These are phyloP conservation scores for Epinephelus fuscoguttatus DNA, from an alignment of 2,113 vertebrate genomes.

Conservation along the genomic window DNA sequence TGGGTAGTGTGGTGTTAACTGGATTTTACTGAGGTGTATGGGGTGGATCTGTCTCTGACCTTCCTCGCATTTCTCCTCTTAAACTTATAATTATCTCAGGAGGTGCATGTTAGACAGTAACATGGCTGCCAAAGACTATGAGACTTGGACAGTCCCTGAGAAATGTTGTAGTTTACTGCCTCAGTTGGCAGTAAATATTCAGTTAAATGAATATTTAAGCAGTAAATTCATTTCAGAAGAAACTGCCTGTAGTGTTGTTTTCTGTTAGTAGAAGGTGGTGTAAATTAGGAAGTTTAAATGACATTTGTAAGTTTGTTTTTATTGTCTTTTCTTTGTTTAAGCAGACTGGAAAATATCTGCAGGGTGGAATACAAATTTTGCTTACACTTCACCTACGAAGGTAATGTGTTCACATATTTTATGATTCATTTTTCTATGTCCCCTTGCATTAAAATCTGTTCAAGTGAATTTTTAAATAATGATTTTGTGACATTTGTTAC, in stretches of 20 bases:
- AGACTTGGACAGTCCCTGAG: neutral
- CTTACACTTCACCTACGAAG: conserved; percentile 57
- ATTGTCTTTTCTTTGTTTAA: conserved; percentile 8
- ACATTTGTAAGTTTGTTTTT: neutral
- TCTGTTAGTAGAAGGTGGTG: neutral
- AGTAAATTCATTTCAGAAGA: neutral
- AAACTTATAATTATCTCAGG: no score
- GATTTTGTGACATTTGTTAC: neutral
- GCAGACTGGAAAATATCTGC: conserved; percentile 78
- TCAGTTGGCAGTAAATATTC: neutral
- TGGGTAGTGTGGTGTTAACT: neutral
- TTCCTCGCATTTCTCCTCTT: neutral
- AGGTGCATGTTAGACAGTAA: neutral
- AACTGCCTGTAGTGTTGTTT: neutral
- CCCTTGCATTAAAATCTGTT: neutral
- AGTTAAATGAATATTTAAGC: neutral
- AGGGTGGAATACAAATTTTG: conserved; percentile 80
- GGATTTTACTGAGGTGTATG: neutral
- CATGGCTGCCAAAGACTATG: neutral
- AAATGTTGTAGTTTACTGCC: neutral
- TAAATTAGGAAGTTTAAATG: neutral
- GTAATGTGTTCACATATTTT: conserved; percentile 36
- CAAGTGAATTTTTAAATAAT: neutral
- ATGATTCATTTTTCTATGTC: neutral
- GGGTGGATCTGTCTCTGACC: neutral